These are phyloP conservation scores for Platorchestia sp. DNA, from an alignment of 1,140 invertebrate genomes.

Conservation along the genomic window DNA sequence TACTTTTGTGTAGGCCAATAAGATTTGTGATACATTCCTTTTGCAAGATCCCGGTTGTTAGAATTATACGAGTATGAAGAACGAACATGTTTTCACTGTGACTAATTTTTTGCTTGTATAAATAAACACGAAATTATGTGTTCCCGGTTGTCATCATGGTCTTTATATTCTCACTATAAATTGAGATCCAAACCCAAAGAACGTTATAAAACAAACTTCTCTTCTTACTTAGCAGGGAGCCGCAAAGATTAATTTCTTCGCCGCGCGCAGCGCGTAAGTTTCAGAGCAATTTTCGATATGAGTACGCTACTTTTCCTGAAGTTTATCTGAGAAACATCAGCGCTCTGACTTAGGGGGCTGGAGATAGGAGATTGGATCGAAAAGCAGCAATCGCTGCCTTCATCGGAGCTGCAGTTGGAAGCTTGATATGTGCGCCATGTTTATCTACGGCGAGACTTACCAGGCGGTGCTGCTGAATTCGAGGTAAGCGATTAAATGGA, in stretches of 20 bases:
- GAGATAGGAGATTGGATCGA: not conserved
- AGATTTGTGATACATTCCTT: not conserved
- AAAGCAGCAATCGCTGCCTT: not conserved
- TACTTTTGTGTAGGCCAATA: not conserved
- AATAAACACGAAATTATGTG: not conserved
- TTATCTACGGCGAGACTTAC: not conserved
- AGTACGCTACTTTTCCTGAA: not conserved
- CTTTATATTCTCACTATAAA: not conserved
- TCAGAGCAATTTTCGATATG: not conserved
- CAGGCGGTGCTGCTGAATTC: not conserved
- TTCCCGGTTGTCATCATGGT: not conserved
- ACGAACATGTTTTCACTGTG: too few species aligned
- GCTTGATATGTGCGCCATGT: constrained; percentile 1
- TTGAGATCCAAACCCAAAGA: not conserved
- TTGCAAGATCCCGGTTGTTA: too few species aligned
- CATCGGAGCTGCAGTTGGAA: not conserved
- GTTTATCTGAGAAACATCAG: not conserved
- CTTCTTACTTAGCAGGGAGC: not conserved
- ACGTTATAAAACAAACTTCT: not conserved
- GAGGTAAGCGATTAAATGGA: constrained; percentile 43
- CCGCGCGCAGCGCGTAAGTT: not conserved
- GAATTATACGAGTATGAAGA: too few species aligned
- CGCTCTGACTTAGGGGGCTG: not conserved
- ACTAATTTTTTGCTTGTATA: not conserved
- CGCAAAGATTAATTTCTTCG: not conserved